phyloP scores from a whole-genome alignment of 1,140 invertebrate species.

The Palaemon carinicauda region DNA sequence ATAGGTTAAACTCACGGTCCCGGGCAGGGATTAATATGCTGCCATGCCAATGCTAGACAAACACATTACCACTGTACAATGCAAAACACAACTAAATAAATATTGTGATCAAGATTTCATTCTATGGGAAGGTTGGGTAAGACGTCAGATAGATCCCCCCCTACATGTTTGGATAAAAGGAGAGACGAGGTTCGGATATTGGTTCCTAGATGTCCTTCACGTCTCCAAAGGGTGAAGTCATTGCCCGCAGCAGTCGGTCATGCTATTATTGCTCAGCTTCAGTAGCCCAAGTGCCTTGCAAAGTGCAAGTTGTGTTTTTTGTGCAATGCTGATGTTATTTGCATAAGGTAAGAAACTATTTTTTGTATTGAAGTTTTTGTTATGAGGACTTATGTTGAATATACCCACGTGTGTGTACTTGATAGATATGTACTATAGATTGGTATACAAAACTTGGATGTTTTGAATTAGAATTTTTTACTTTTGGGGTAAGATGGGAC shows the following conservation, averaged over 20 bases:
- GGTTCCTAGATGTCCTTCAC: background rate
- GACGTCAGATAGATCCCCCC: background rate
- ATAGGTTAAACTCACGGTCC: too few relatives aligned
- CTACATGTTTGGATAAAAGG: background rate
- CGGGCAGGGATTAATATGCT: too few relatives aligned
- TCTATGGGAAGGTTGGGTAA: background rate
- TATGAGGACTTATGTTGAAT: background rate
- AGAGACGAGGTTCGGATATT: background rate
- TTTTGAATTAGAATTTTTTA: background rate
- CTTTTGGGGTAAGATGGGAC: constrained; percentile 18
- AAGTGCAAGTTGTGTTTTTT: background rate
- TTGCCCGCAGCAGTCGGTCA: background rate
- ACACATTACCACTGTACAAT: too few relatives aligned
- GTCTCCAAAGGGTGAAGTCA: background rate
- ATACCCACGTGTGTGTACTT: background rate
- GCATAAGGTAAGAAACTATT: background rate
- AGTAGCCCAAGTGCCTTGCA: background rate
- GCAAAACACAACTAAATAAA: too few relatives aligned
- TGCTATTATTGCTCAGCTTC: too few relatives aligned
- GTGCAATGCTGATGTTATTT: background rate
- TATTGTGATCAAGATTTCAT: too few relatives aligned
- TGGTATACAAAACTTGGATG: background rate
- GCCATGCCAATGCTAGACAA: too few relatives aligned
- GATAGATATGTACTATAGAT: background rate
- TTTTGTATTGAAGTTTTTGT: background rate